Conservation (phyloP, 2,888 invertebrate species). For the Poecilobothrus nobilitatus region DNA sequence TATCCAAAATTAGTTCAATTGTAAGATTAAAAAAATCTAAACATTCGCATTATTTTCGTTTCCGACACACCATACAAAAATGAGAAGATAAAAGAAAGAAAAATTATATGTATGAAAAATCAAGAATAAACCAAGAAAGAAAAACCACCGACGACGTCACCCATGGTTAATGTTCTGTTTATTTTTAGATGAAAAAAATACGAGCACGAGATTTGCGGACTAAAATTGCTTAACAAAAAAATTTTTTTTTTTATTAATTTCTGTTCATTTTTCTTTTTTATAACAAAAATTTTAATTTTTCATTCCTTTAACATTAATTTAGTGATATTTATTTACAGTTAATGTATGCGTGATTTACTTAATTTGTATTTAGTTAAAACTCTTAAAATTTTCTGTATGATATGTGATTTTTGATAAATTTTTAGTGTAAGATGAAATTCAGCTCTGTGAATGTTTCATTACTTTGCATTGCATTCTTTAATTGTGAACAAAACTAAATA, state of each 20-base stretch:
- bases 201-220: conserved; percentile 6
- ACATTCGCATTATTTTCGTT: conserved; percentile 6
- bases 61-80: not conserved
- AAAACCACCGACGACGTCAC: conserved; percentile 4
- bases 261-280: not conserved
- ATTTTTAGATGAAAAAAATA: conserved; percentile 3
- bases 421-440: not conserved
- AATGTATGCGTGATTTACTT: not conserved
- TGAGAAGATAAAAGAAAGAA: not conserved
- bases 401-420: not conserved
- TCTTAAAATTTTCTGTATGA: not conserved
- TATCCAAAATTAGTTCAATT: conserved; percentile 6
- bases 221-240: not conserved
- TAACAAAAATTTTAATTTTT: not conserved
- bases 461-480: too few species aligned
- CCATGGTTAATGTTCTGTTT: conserved; percentile 6
- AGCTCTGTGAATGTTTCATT: not conserved
- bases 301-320: too few species aligned
- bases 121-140: not conserved
- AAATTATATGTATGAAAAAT: too few species aligned
- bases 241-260: not conserved
- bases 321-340: not conserved
- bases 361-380: not conserved
- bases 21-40: not conserved
- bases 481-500: too few species aligned